A percentile compares a stretch with the other conserved stretches of the same genome.
Conservation (phyloP, 2,113 vertebrate genomes). For the Oceanodroma tethys region DNA sequence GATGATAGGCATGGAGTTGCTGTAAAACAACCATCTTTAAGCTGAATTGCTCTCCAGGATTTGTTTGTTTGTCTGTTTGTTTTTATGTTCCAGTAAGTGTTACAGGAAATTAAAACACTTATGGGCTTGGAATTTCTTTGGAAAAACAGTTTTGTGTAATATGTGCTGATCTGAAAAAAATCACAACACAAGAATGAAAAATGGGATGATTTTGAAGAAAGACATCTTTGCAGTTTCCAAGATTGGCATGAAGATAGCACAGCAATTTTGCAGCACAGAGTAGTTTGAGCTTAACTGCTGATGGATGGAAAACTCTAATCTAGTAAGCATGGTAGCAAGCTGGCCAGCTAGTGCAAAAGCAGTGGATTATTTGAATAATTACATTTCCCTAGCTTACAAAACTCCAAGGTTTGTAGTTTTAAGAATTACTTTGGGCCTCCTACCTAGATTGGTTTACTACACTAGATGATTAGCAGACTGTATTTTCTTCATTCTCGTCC, state of each 20-base stretch:
- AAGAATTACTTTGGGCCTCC: background rate
- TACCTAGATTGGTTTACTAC: background rate
- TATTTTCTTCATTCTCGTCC: background rate
- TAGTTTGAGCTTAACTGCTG: background rate
- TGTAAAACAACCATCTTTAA: background rate
- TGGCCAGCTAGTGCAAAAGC: background rate
- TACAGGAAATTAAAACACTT: slow-evolving; percentile 7
- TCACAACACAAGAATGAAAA: background rate
- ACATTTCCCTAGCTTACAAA: background rate
- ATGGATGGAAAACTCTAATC: background rate
- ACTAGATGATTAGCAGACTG: background rate
- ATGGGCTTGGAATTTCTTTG: slow-evolving; percentile 18
- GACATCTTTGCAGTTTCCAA: background rate
- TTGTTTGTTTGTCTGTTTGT: slow-evolving; percentile 12
- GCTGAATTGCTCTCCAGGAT: background rate
- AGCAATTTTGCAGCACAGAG: background rate
- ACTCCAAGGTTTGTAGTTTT: background rate
- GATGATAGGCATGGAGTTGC: background rate
- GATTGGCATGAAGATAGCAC: background rate
- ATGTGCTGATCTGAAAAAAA: slow-evolving; percentile 18
- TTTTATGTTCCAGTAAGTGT: background rate
- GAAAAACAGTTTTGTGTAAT: slow-evolving; percentile 2
- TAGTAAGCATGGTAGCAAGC: background rate
- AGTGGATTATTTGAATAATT: background rate
- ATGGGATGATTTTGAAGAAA: background rate